Base-by-base conservation (phyloP, 2,888 invertebrate species). In the Nezara viridula region DNA sequence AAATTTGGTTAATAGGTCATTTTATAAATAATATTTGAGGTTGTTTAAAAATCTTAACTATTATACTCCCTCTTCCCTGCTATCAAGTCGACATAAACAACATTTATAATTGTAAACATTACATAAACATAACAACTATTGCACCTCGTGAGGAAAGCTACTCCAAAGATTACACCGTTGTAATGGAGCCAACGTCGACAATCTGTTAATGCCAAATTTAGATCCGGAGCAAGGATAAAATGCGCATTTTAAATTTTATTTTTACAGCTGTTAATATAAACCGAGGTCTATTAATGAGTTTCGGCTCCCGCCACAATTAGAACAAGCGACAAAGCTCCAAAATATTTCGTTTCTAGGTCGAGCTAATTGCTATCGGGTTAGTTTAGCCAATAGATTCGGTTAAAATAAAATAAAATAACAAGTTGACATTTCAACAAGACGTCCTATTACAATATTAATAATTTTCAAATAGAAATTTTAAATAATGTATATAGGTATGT, bases 181-280 rank as follows among this genome's bases (percentile, higher is more conserved):
- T 73, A 73, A 1, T 19, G 4, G 66, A 73, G 66, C 66, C 37
- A 37, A 73, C 32, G 37, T 37, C 7, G 2, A 19, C 32, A 37
- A 73, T 37, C 32, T 73, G 19, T 73, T 73, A 73, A 73, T 9
- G 66, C 32, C 66, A 37, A 73, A 73, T 37, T 73, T 73, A 73
- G 66, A 73, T 19, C 10, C 66, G 37, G 66, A 21, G 66, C 66
- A 73, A 73, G 66, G 66, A 73, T 73, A 37, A 73, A 73, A 37
- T 73, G 66, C 66, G 66, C 66, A 73, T 73, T 37, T 73, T 19
- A 37, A 73, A 73, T 73, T 73, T 73, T 73, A 73, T 73, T 73
- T 73, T 73, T 73, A 73, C 66, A 73, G 66, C 19, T 73, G 66
- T 37, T 73, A 73, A 73, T 73, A 73, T 73, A 37, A 73, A 19